Percentiles rank a stretch among this genome's conserved stretches.
Evolutionary conservation across 2,888 invertebrate genomes (phyloP).

Genomic region (Mesochorus sp.): DNA sequence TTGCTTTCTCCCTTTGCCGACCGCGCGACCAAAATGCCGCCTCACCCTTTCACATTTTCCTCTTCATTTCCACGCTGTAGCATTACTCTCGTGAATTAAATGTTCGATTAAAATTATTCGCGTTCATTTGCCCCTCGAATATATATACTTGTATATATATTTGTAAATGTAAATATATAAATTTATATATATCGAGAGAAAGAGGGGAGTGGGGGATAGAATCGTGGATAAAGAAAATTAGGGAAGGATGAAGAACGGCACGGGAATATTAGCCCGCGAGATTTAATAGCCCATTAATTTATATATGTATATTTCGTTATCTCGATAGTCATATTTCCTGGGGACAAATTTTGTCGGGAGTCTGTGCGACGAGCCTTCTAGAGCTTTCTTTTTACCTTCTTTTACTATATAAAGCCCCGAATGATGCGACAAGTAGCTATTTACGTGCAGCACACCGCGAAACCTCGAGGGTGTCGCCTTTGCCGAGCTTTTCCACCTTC

Average conservation of each 20-base stretch:
- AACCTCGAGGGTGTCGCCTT: conserved; percentile 63
- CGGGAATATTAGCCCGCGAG: conserved; percentile 24
- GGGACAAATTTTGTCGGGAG: conserved; percentile 42
- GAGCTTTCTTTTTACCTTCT: conserved; percentile 41
- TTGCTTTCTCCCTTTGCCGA: background rate
- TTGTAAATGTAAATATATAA: background rate
- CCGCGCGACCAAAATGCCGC: conserved; percentile 17
- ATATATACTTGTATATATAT: background rate
- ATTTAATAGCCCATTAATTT: conserved; percentile 57
- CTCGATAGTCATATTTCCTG: conserved; percentile 46
- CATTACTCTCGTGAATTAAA: conserved; percentile 52
- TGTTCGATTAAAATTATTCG: conserved; percentile 43
- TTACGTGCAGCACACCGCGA: conserved; percentile 75
- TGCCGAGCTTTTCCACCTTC: conserved; percentile 48
- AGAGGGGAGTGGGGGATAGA: background rate
- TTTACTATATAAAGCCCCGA: conserved; percentile 59
- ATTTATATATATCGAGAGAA: background rate
- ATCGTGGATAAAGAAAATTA: background rate
- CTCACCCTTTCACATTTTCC: conserved; percentile 29
- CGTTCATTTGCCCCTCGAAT: background rate
- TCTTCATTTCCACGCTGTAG: conserved; percentile 25
- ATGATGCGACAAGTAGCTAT: conserved; percentile 82
- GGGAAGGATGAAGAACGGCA: conserved; percentile 29
- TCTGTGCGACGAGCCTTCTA: conserved; percentile 2
- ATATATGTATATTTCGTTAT: conserved; percentile 55